Percentiles rank a stretch among this genome's conserved stretches.
These are phyloP conservation scores for Macropodus opercularis DNA, from an alignment of 2,797 vertebrate genomes.

Conservation along the genomic window DNA sequence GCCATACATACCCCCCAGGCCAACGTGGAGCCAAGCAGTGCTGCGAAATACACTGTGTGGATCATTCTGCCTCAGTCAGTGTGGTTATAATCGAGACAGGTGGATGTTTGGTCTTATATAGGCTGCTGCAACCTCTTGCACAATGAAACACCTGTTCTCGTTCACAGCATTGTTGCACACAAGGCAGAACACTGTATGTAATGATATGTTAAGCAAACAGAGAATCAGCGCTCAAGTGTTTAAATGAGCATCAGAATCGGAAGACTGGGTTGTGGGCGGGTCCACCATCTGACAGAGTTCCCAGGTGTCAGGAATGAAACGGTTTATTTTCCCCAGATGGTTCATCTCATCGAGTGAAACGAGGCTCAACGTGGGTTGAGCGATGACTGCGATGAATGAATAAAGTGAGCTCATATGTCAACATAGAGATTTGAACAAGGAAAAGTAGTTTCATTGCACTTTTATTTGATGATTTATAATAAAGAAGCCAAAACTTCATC, in stretches of 20 bases:
- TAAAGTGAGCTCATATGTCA: neutral
- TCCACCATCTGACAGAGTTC: constrained; percentile 32
- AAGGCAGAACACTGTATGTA: neutral
- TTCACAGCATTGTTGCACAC: constrained; percentile 49
- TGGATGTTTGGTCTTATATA: constrained; percentile 60
- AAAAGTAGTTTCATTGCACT: neutral
- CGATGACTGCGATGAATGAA: neutral
- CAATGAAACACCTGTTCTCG: constrained; percentile 41
- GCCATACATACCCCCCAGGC: constrained; percentile 65
- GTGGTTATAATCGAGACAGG: constrained; percentile 24
- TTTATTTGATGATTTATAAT: constrained; percentile 40
- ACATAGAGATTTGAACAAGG: neutral
- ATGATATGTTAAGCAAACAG: constrained; percentile 48
- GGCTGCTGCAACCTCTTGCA: constrained; percentile 46
- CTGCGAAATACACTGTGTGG: constrained; percentile 54
- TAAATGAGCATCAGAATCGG: constrained; percentile 3
- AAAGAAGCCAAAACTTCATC: constrained; percentile 1
- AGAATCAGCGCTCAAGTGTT: neutral
- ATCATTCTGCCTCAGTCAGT: constrained; percentile 65
- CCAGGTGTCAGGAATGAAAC: constrained; percentile 15
- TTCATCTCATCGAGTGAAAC: neutral
- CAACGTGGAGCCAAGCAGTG: constrained; percentile 57
- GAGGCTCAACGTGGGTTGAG: neutral
- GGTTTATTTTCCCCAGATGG: neutral
- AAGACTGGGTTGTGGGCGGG: neutral